Conservation (phyloP, 2,888 invertebrate genomes). For the Oscheius sp. region DNA sequence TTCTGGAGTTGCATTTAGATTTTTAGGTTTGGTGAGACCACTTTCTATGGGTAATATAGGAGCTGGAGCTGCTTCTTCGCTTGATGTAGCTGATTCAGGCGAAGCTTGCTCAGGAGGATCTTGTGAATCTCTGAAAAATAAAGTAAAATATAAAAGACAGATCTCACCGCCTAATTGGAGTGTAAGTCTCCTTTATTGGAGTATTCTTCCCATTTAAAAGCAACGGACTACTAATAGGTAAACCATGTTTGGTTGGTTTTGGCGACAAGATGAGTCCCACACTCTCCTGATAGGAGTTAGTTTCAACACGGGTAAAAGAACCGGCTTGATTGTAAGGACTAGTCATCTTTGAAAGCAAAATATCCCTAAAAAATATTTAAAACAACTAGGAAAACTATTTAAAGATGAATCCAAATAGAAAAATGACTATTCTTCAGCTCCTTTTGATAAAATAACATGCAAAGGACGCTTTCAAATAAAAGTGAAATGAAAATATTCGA, state of each 20-base stretch:
- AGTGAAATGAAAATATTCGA: too few relatives aligned
- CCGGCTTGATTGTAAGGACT: too few relatives aligned
- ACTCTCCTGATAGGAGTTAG: too few relatives aligned
- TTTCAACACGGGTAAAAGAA: too few relatives aligned
- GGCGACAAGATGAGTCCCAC: neutral
- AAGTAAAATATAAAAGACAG: neutral
- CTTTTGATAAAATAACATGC: too few relatives aligned
- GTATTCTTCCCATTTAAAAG: neutral
- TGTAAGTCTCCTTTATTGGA: neutral
- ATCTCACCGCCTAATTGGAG: neutral
- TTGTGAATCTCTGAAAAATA: conserved; percentile 16
- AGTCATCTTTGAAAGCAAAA: too few relatives aligned
- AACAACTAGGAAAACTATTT: too few relatives aligned
- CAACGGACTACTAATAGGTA: neutral
- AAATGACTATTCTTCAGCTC: too few relatives aligned
- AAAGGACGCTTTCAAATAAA: too few relatives aligned
- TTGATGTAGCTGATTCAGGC: neutral
- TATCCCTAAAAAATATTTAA: too few relatives aligned
- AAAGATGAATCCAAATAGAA: too few relatives aligned
- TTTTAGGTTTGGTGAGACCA: neutral
- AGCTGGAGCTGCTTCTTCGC: neutral
- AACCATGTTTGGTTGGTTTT: neutral
- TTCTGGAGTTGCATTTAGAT: neutral
- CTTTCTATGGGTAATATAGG: neutral
- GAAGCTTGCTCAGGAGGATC: too few relatives aligned